These are phyloP conservation scores for Amiota communis DNA, from an alignment of 2,888 invertebrate genomes.

Conservation along the genomic window DNA sequence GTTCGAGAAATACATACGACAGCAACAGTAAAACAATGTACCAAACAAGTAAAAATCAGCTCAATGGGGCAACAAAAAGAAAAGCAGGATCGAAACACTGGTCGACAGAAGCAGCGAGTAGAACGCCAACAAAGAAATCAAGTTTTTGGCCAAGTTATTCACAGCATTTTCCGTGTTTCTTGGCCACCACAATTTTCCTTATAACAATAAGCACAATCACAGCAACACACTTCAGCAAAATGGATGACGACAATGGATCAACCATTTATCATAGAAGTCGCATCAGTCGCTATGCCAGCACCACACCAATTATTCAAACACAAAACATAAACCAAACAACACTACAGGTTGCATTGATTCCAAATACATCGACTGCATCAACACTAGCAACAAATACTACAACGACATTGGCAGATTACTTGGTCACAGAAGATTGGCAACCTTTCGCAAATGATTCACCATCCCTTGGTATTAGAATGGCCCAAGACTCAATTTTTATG, in stretches of 20 bases:
- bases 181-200: conserved; percentile 24
- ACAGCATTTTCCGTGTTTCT: conserved; percentile 37
- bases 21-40: conserved; percentile 41
- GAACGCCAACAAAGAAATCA: conserved; percentile 29
- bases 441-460: conserved; percentile 46
- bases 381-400: conserved; percentile 25
- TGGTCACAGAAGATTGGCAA: conserved; percentile 52
- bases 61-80: conserved; percentile 42
- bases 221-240: conserved; percentile 33
- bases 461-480: conserved; percentile 1
- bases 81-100: conserved; percentile 3
- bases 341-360: conserved; percentile 15
- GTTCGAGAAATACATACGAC: background rate
- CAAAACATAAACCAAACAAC: background rate
- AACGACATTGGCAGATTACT: conserved; percentile 20
- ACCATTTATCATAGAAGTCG: conserved; percentile 27
- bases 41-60: conserved; percentile 41
- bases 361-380: conserved; percentile 4
- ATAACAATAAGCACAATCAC: background rate
- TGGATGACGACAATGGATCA: conserved; percentile 43
- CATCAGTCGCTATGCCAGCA: conserved; percentile 35
- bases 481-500: conserved; percentile 61
- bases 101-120: background rate
- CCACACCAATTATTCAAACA: conserved; percentile 25
- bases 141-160: conserved; percentile 24